Percentiles rank a stretch among this genome's conserved stretches.
phyloP scores from a whole-genome alignment of 2,797 vertebrate species.

The Pseudomugil gertrudae region DNA sequence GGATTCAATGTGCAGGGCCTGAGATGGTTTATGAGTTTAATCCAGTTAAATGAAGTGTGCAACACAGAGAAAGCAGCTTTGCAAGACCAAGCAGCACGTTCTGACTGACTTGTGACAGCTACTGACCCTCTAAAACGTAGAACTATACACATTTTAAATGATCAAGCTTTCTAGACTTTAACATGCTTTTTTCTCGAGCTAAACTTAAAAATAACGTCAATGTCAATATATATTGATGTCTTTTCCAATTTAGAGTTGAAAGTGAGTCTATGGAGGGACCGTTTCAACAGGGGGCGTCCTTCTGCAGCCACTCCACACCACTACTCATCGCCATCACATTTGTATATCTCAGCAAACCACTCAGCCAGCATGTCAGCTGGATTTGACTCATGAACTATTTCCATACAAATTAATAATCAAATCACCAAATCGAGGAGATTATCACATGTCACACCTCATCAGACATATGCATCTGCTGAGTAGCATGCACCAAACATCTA shows the following conservation, averaged over 20 bases:
- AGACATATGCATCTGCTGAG: neutral
- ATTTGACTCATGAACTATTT: conserved; percentile 14
- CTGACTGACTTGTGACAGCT: neutral
- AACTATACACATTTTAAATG: neutral
- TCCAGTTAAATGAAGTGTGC: neutral
- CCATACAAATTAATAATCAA: conserved; percentile 3
- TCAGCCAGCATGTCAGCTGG: conserved; percentile 3
- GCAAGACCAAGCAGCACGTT: no score
- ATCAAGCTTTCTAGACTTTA: neutral
- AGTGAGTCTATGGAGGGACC: neutral
- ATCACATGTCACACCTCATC: neutral
- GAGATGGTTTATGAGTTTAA: neutral
- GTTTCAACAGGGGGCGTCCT: conserved; percentile 63
- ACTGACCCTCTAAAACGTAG: neutral
- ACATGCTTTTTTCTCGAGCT: no score
- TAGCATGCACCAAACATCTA: neutral
- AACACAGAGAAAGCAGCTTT: conserved; percentile 3
- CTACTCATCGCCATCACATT: neutral
- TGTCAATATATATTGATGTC: neutral
- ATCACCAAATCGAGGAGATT: neutral
- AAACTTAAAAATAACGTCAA: neutral
- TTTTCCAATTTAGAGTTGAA: neutral
- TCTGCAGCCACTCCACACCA: conserved; percentile 47
- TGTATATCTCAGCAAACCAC: neutral
- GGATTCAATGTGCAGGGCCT: neutral